Conservation (phyloP, 2,113 vertebrate genomes). For the Benitochromis conjunctus region DNA sequence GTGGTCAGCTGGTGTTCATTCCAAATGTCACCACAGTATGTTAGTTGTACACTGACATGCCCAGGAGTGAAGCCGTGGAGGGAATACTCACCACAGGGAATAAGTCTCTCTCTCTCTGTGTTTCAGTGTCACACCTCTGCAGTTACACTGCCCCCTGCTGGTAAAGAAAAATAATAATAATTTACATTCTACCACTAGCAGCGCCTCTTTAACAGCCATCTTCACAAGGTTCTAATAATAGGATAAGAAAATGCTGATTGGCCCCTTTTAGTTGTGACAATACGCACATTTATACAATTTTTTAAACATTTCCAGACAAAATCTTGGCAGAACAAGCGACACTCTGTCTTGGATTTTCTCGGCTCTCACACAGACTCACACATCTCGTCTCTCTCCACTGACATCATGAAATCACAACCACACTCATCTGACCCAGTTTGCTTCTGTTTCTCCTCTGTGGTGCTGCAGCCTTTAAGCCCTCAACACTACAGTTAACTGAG, state of each 20-base stretch:
- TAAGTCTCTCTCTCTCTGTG: background rate
- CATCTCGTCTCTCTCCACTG: constrained; percentile 10
- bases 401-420: constrained; percentile 42
- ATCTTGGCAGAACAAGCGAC: background rate
- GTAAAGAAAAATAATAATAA: background rate
- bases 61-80: background rate
- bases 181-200: background rate
- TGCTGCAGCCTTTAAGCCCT: constrained; percentile 20
- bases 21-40: constrained; percentile 41
- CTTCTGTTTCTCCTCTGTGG: constrained; percentile 21
- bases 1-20: constrained; percentile 24
- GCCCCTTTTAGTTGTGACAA: background rate
- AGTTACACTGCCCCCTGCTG: constrained; percentile 62
- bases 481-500: background rate
- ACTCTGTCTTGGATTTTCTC: background rate
- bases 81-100: constrained; percentile 17
- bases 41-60: constrained; percentile 24
- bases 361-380: background rate
- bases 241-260: background rate
- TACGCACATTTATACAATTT: background rate
- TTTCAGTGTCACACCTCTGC: constrained; percentile 4
- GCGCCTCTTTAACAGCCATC: background rate
- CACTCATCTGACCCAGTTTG: constrained; percentile 63
- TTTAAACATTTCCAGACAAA: background rate
- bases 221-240: background rate